Evolutionary conservation across 2,113 vertebrate species (phyloP).

Genomic region (Aythya baeri): DNA sequence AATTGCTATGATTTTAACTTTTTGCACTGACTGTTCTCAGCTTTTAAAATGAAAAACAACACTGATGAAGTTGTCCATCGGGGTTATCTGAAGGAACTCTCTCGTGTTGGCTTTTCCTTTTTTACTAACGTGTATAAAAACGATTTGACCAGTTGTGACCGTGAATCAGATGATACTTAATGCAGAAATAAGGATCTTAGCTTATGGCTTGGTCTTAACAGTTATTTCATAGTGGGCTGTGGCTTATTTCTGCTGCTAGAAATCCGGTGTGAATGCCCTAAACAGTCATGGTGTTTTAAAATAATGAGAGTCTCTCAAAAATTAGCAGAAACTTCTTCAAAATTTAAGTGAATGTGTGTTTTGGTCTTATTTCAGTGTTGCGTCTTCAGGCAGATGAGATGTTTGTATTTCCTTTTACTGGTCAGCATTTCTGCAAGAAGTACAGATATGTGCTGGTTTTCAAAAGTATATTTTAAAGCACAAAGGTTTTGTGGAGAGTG

Average conservation of each 20-base stretch:
- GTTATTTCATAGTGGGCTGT: neutral
- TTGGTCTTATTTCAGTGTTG: neutral
- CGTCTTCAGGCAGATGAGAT: neutral
- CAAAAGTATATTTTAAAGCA: neutral
- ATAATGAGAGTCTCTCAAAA: neutral
- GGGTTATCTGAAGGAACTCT: neutral
- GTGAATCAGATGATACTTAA: neutral
- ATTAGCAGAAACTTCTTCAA: neutral
- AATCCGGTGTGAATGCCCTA: neutral
- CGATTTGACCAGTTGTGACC: neutral
- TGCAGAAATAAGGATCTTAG: neutral
- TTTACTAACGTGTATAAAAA: neutral
- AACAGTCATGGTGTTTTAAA: neutral
- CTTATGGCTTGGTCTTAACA: neutral
- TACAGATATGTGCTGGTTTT: neutral
- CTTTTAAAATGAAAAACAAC: neutral
- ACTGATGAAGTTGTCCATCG: neutral
- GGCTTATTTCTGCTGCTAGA: neutral
- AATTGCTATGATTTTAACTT: conserved; percentile 49
- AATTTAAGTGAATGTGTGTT: neutral
- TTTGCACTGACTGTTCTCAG: neutral
- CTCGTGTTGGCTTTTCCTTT: neutral
- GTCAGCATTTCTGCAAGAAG: neutral
- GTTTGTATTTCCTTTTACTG: neutral
- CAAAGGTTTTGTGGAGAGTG: neutral